Conservation (phyloP, 2,797 vertebrate species). For the Hemitrygon akajei region DNA sequence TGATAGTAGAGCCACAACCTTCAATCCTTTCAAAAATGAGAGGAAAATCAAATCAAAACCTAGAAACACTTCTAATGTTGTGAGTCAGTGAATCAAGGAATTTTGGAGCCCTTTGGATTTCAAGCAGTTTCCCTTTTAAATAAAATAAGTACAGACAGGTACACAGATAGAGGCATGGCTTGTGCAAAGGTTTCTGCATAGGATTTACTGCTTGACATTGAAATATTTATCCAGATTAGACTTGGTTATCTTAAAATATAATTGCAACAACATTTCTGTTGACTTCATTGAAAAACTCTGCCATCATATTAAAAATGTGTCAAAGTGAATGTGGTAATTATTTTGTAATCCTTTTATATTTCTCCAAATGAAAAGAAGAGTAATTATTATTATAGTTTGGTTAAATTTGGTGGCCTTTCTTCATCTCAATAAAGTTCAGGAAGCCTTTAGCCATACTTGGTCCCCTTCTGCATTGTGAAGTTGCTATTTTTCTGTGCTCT, state of each 20-base stretch:
- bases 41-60: too few relatives aligned
- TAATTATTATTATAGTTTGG: too few relatives aligned
- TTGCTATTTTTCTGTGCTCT: too few relatives aligned
- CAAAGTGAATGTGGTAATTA: background rate
- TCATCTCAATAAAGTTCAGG: background rate
- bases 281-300: background rate
- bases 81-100: too few relatives aligned
- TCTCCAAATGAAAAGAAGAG: background rate
- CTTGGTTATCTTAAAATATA: background rate
- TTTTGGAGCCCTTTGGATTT: background rate
- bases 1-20: too few relatives aligned
- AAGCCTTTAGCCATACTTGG: too few relatives aligned
- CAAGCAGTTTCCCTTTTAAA: background rate
- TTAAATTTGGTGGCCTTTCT: background rate
- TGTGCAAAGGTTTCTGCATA: background rate
- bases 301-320: background rate
- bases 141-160: too few relatives aligned
- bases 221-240: background rate
- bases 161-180: background rate
- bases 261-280: too few relatives aligned
- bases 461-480: too few relatives aligned
- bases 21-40: too few relatives aligned
- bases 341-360: background rate
- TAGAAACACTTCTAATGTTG: too few relatives aligned
- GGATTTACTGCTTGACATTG: background rate